Evolutionary conservation across 2,888 invertebrate species (phyloP).

Genomic region (Rapana venosa): DNA sequence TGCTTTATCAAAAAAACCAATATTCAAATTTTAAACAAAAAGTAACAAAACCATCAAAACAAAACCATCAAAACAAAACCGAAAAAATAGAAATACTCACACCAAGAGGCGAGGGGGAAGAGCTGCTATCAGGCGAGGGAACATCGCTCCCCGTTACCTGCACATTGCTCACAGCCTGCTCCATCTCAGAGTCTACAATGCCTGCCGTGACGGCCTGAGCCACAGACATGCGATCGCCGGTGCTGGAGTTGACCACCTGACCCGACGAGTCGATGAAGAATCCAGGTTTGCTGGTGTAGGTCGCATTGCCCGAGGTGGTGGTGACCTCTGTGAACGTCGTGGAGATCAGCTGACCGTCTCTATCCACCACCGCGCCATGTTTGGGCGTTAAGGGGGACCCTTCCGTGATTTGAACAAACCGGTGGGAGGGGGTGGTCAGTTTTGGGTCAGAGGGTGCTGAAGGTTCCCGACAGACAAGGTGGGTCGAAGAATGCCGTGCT

Average conservation of each 20-base stretch:
- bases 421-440: conserved; percentile 41
- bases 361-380: conserved; percentile 53
- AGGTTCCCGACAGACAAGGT: conserved; percentile 49
- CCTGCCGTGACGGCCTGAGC: conserved; percentile 88
- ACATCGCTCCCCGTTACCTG: conserved; percentile 41
- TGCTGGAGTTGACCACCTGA: conserved; percentile 89
- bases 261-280: conserved; percentile 81
- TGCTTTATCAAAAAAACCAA: no score
- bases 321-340: conserved; percentile 66
- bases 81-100: conserved; percentile 40
- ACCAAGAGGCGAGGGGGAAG: conserved; percentile 41
- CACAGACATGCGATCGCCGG: conserved; percentile 87
- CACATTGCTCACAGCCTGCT: conserved; percentile 45
- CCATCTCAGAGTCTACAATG: conserved; percentile 85
- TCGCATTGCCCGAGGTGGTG: conserved; percentile 59
- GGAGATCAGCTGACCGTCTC: conserved; percentile 61
- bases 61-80: neutral
- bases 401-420: conserved; percentile 48
- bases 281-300: conserved; percentile 67
- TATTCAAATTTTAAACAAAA: no score
- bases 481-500: conserved; percentile 79
- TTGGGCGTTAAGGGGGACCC: conserved; percentile 66
- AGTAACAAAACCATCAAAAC: neutral
- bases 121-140: conserved; percentile 34
- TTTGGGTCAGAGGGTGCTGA: conserved; percentile 24